A percentile compares a stretch with the other conserved stretches of the same genome.
These are phyloP conservation scores for Virgularia gustaviana DNA, from an alignment of 92 coral and sea anemone species.

Conservation along the genomic window DNA sequence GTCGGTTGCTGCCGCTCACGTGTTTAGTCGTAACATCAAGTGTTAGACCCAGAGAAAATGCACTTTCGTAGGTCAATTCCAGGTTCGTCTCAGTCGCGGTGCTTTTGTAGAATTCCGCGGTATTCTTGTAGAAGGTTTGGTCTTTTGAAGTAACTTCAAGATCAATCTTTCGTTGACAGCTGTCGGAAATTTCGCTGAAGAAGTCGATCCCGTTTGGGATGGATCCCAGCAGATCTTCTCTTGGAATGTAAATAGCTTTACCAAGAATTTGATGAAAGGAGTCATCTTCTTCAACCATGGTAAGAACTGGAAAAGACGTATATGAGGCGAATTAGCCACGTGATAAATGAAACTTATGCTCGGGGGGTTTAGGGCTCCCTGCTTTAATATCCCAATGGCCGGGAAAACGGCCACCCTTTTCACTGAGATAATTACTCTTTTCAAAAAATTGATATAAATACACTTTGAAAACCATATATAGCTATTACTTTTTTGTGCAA, in stretches of 20 bases:
- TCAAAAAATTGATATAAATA: no score
- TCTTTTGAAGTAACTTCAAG: constrained; percentile 30
- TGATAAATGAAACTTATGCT: no score
- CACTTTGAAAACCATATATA: no score
- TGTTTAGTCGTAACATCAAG: constrained; percentile 52
- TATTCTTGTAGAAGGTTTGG: constrained; percentile 50
- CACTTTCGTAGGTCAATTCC: constrained; percentile 30
- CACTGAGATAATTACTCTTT: no score
- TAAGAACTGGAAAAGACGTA: no score
- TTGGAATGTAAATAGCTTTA: constrained; percentile 49
- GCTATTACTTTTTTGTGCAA: no score
- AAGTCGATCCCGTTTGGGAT: constrained; percentile 29
- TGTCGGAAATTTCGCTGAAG: constrained; percentile 1
- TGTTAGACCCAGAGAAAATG: constrained; percentile 47
- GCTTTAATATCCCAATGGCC: no score
- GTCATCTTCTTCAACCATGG: background rate
- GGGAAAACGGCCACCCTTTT: no score
- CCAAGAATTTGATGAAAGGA: constrained; percentile 47
- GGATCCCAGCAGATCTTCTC: constrained; percentile 35
- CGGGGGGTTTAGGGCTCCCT: no score
- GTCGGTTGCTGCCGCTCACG: constrained; percentile 38
- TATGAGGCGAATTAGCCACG: no score
- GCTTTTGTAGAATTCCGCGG: constrained; percentile 46
- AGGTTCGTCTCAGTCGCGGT: constrained; percentile 50
- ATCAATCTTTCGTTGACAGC: constrained; percentile 7